Evolutionary conservation across 2,113 vertebrate genomes (phyloP), one percentile per base, ranked within the genome.

Genomic region (Brachirus orientalis): DNA sequence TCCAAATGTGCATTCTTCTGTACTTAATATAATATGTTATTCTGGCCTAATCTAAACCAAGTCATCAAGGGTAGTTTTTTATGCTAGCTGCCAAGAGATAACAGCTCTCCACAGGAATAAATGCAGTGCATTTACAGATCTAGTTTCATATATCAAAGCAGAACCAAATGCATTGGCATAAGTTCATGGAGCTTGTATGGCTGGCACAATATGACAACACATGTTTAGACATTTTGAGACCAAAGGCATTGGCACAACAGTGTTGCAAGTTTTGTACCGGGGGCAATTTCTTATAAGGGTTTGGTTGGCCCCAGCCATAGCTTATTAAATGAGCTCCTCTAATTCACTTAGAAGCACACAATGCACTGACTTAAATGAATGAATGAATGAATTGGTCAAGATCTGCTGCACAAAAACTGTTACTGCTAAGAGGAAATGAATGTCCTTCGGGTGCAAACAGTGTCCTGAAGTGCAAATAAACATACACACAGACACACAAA

Each of bases 301-400:
- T 70, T 72, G 52, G 64, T 33, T 68, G 80, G 63, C 77, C 83
- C 86, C 75, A 81, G 75, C 85, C 77, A 80, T 22, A 14, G 55
- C 63, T n/a, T n/a, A n/a, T n/a, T n/a, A n/a, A n/a, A n/a, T n/a
- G n/a, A n/a, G n/a, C n/a, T n/a, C n/a, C n/a, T n/a, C n/a, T n/a
- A n/a, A n/a, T n/a, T n/a, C n/a, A n/a, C n/a, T n/a, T n/a, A n/a
- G n/a, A n/a, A n/a, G n/a, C n/a, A n/a, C n/a, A n/a, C n/a, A n/a
- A n/a, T 43, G 38, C 60, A 13, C 35, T 5, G 55, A 37, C 65
- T 70, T 48, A 80, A 86, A 86, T 85, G 82, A 82, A 87, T 70
- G 79, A 82, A 55, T 45, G 52, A 56, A 83, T n/a, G n/a, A n/a
- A n/a, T n/a, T n/a, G n/a, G 71, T 45, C 72, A 57, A 68, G 62